phyloP scores from a whole-genome alignment of 2,797 vertebrate genomes.

The Mastacembelus armatus region DNA sequence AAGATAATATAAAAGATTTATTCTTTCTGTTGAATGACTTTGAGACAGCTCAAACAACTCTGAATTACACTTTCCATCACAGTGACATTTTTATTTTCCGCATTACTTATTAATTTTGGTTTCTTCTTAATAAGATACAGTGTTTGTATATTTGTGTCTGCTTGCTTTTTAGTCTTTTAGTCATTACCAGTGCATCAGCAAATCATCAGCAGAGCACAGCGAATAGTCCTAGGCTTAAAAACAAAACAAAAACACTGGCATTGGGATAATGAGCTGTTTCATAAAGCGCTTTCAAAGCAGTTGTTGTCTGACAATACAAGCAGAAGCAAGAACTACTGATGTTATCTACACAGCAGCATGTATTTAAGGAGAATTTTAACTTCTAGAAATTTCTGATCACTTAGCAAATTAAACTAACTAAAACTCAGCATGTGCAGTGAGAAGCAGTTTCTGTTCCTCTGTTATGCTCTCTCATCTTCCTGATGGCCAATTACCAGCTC shows the following conservation, averaged over 20 bases:
- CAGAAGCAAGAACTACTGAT: background rate
- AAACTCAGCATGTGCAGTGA: slow-evolving; percentile 5
- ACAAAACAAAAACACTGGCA: background rate
- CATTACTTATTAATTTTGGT: slow-evolving; percentile 7
- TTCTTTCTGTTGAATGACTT: slow-evolving; percentile 20
- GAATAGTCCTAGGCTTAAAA: background rate
- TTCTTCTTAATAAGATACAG: background rate
- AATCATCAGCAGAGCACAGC: slow-evolving; percentile 1
- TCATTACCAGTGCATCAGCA: slow-evolving; percentile 11
- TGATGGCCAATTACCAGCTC: slow-evolving; percentile 31
- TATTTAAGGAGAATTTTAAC: background rate
- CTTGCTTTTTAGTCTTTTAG: background rate
- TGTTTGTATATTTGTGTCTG: slow-evolving; percentile 11
- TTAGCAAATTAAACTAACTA: background rate
- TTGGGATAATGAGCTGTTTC: slow-evolving; percentile 25
- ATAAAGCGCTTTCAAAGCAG: background rate
- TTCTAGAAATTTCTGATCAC: background rate
- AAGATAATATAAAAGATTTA: slow-evolving; percentile 7
- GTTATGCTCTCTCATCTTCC: slow-evolving; percentile 16
- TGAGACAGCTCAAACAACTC: background rate
- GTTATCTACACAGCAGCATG: background rate
- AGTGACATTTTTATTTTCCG: slow-evolving; percentile 27
- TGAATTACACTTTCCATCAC: slow-evolving; percentile 26
- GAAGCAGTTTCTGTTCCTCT: slow-evolving; percentile 2
- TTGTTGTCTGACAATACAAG: slow-evolving; percentile 3